These are phyloP conservation scores for Therioaphis trifolii DNA, from an alignment of 2,888 invertebrate species.

Conservation along the genomic window DNA sequence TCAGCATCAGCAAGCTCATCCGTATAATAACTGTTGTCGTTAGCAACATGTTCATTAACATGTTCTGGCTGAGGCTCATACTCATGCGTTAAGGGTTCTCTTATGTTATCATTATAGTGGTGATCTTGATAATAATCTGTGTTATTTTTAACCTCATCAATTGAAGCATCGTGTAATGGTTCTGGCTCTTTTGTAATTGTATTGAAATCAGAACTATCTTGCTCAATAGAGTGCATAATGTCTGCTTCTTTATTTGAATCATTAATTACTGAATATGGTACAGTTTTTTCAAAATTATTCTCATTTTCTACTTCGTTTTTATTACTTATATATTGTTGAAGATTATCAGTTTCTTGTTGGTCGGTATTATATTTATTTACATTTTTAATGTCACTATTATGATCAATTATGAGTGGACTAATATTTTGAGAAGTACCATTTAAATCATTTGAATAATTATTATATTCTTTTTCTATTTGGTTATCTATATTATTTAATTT, in stretches of 20 bases:
- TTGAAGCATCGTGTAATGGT: background rate
- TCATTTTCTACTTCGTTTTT: background rate
- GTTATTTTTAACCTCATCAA: background rate
- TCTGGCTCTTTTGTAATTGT: background rate
- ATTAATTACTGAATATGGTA: background rate
- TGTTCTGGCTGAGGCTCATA: conserved; percentile 7
- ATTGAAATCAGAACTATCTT: conserved; percentile 7
- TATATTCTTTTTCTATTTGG: conserved; percentile 6
- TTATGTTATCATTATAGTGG: background rate
- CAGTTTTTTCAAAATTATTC: background rate
- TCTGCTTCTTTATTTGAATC: background rate
- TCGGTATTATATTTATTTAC: background rate
- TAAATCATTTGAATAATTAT: background rate
- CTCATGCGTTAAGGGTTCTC: background rate
- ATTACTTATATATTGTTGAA: background rate
- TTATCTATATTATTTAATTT: background rate
- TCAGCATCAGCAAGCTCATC: background rate
- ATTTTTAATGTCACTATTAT: background rate
- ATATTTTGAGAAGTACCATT: background rate
- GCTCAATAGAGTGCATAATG: too few relatives aligned
- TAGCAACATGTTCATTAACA: background rate
- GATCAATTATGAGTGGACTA: background rate
- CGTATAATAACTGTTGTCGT: conserved; percentile 12
- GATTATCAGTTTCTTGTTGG: background rate
- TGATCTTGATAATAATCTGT: conserved; percentile 15